Evolutionary conservation across 2,888 invertebrate species (phyloP), one percentile per base, ranked within the genome.

Genomic region (Trichacis sp.): DNA sequence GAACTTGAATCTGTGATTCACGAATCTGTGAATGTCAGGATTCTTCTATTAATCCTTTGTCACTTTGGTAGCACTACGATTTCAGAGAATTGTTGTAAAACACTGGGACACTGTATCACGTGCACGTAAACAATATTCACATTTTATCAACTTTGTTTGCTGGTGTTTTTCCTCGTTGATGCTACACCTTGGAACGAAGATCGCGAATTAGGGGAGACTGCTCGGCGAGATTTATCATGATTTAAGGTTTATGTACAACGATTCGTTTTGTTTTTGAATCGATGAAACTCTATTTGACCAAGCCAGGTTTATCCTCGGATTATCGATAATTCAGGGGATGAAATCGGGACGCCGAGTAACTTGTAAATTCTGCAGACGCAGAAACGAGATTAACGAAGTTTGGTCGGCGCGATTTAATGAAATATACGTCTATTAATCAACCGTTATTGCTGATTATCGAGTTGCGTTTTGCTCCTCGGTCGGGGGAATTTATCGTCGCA

Each of bases 31-130:
- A 33, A 33, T 33, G 33, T 33, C 33, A 33, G n/a, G 33, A 33
- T n/a, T 11, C 33, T 11, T 33, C 33, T 29, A 4, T 9, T 29
- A 29, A 6, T 29, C 29, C 29, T 29, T 9, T 55, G 46, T 30
- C 36, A 18, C 54, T 40, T 33, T 43, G 59, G 57, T 55, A 50
- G 58, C 64, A 64, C 68, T 62, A 45, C 55, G 40, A 65, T 55
- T 24, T 24, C 30, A 45, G 47, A 24, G 12, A 15, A 24, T 65
- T 61, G 53, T 61, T 45, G 65, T 45, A 45, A 60, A 55, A 55
- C 64, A 69, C 58, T 57, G 52, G 43, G 45, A 50, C 68, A 69
- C 68, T 65, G 60, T 47, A 63, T 65, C 46, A 62, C 65, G 17
- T 6, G 40, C 63, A 53, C 52, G 54, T 17, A 51, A 24, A 57